These are phyloP conservation scores for Eupithecia subfuscata DNA, from an alignment of 2,888 invertebrate genomes.

Conservation along the genomic window DNA sequence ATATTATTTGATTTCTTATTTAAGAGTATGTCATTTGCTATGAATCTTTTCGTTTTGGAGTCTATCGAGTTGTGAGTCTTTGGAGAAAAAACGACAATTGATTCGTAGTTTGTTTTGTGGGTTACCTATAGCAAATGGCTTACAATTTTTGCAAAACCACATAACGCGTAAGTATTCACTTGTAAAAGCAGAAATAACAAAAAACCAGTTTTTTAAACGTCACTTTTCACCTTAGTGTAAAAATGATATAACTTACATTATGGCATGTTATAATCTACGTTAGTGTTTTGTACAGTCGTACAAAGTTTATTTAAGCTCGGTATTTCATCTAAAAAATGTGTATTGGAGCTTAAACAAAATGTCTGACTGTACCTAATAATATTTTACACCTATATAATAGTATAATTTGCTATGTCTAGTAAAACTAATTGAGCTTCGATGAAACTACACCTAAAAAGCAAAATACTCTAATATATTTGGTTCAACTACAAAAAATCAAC, in stretches of 20 bases:
- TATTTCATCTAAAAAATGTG: neutral
- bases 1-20: too few relatives aligned
- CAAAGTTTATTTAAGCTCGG: slow-evolving; percentile 3
- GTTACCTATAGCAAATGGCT: too few relatives aligned
- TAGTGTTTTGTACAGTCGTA: slow-evolving; percentile 32
- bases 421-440: slow-evolving; percentile 63
- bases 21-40: too few relatives aligned
- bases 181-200: too few relatives aligned
- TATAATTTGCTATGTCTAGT: slow-evolving; percentile 32
- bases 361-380: slow-evolving; percentile 12
- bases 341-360: slow-evolving; percentile 20
- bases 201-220: too few relatives aligned
- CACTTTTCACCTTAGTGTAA: neutral
- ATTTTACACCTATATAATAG: slow-evolving; percentile 12
- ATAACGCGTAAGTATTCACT: too few relatives aligned
- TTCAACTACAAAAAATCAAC: slow-evolving; percentile 70
- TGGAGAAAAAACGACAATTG: too few relatives aligned
- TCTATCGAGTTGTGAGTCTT: too few relatives aligned
- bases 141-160: too few relatives aligned
- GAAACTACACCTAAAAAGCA: slow-evolving; percentile 51
- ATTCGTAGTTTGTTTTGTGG: too few relatives aligned
- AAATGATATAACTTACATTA: slow-evolving; percentile 45
- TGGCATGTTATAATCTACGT: slow-evolving; percentile 57
- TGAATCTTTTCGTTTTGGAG: too few relatives aligned
- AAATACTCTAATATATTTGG: slow-evolving; percentile 70